phyloP scores from a whole-genome alignment of 2,797 vertebrate genomes.

The Scolopax rusticola region DNA sequence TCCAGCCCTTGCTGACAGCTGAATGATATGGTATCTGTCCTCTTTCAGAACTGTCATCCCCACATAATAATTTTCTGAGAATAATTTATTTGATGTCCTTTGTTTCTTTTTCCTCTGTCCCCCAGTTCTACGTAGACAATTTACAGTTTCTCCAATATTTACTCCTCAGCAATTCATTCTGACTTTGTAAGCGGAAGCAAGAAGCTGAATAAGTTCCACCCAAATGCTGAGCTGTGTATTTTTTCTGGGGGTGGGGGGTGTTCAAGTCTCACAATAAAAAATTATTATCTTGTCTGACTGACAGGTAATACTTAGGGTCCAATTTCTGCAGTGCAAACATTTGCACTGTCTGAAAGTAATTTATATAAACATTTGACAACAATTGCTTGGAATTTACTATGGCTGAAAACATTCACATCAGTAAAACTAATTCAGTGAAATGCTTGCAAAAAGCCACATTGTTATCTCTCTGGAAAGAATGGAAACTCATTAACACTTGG shows the following conservation, averaged over 20 bases:
- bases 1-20: slow-evolving; percentile 28
- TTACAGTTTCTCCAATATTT: neutral
- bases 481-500: neutral
- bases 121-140: neutral
- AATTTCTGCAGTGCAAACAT: slow-evolving; percentile 15
- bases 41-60: neutral
- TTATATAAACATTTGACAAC: neutral
- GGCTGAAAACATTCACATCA: neutral
- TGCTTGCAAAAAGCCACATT: neutral
- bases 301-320: neutral
- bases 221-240: neutral
- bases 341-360: neutral
- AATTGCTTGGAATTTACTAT: neutral
- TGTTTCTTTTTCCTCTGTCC: neutral
- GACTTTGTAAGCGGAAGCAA: slow-evolving; percentile 1
- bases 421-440: neutral
- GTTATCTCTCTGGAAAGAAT: neutral
- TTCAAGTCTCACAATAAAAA: neutral
- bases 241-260: neutral
- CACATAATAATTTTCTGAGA: neutral
- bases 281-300: neutral
- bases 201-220: neutral
- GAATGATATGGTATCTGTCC: slow-evolving; percentile 9
- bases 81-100: slow-evolving; percentile 1
- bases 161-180: slow-evolving; percentile 23